phyloP scores from a whole-genome alignment of 2,113 vertebrate species.

The Tursiops truncatus region DNA sequence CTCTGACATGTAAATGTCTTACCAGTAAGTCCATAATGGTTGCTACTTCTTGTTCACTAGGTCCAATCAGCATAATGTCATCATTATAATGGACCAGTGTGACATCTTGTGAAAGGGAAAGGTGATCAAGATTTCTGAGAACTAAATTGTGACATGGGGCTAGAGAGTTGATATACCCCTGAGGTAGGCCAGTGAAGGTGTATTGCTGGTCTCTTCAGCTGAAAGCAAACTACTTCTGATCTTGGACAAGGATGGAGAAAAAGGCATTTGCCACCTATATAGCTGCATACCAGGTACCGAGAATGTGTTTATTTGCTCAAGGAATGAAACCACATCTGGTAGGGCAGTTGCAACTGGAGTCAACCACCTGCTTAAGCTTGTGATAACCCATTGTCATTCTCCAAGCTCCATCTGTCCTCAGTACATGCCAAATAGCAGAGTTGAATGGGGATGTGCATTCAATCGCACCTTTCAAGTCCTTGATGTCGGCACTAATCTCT shows the following conservation, averaged over 20 bases:
- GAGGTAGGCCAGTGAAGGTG: background rate
- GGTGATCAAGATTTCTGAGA: background rate
- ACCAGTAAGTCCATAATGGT: background rate
- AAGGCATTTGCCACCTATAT: background rate
- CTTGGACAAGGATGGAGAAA: background rate
- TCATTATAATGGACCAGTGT: background rate
- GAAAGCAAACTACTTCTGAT: background rate
- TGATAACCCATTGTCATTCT: background rate
- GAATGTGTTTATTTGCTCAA: background rate
- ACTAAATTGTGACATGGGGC: background rate
- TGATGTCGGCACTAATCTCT: background rate
- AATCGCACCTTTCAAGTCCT: background rate
- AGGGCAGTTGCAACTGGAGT: background rate
- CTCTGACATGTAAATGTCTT: background rate
- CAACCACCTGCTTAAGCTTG: background rate
- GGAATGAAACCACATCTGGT: background rate
- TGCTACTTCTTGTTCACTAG: background rate
- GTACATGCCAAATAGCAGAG: background rate
- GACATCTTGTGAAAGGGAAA: background rate
- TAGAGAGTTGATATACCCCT: background rate
- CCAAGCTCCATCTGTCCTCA: background rate
- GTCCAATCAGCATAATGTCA: background rate
- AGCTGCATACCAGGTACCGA: background rate
- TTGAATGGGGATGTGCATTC: background rate
- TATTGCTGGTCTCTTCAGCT: background rate